phyloP scores from a whole-genome alignment of 2,113 vertebrate genomes.

The Oncorhynchus gorbuscha region DNA sequence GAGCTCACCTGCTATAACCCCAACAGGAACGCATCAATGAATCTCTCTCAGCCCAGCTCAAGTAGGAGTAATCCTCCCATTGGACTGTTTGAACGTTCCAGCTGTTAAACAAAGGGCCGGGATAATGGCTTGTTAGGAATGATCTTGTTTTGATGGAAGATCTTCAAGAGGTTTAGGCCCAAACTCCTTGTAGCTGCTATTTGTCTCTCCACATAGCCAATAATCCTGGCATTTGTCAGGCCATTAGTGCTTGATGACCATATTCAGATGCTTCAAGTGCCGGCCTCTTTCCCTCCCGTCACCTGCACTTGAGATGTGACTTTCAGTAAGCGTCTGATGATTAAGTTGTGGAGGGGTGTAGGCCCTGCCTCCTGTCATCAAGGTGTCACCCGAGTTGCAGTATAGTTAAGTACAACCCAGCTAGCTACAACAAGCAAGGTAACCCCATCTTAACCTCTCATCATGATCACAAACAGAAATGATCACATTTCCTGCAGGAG shows the following conservation, averaged over 20 bases:
- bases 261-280: conserved; percentile 23
- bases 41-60: conserved; percentile 85
- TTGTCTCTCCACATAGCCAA: conserved; percentile 77
- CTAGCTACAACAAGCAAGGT: too few relatives aligned
- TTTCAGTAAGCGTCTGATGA: conserved; percentile 29
- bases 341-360: conserved; percentile 10
- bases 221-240: conserved; percentile 84
- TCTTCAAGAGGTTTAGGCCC: conserved; percentile 88
- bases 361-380: conserved; percentile 15
- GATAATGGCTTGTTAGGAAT: conserved; percentile 82
- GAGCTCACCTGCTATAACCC: conserved; percentile 77
- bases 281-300: conserved; percentile 16
- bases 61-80: conserved; percentile 90
- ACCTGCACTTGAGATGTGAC: conserved; percentile 40
- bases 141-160: conserved; percentile 84
- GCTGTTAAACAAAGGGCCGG: conserved; percentile 82
- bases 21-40: conserved; percentile 94
- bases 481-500: not conserved
- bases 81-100: conserved; percentile 84
- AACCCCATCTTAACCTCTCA: not conserved
- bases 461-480: not conserved
- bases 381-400: not conserved
- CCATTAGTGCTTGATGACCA: conserved; percentile 68
- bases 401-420: too few relatives aligned
- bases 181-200: conserved; percentile 76